These are phyloP conservation scores for Drosophila bocqueti DNA, from an alignment of 1,140 invertebrate species.

Conservation along the genomic window DNA sequence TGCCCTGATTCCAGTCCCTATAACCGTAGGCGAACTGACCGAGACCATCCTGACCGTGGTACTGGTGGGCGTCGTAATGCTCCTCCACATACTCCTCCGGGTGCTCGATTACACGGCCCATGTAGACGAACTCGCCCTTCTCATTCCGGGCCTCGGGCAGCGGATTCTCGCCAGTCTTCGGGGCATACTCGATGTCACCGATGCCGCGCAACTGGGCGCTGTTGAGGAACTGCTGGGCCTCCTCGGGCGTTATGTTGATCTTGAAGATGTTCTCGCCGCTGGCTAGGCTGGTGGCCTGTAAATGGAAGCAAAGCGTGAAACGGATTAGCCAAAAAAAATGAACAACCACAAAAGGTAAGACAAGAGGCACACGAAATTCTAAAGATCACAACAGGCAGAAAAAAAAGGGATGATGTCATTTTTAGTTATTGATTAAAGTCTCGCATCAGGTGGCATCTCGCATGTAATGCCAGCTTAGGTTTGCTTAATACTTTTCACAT, in stretches of 20 bases:
- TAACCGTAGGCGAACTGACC: constrained; percentile 89
- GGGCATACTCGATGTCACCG: constrained; percentile 85
- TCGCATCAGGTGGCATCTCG: constrained; percentile 2
- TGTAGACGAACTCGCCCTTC: constrained; percentile 87
- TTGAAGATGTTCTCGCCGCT: constrained; percentile 85
- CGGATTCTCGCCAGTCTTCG: constrained; percentile 85
- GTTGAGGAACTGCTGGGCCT: constrained; percentile 87
- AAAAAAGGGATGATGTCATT: constrained; percentile 41
- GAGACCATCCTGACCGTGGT: constrained; percentile 88
- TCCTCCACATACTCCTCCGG: constrained; percentile 89
- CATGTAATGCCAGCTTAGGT: constrained; percentile 30
- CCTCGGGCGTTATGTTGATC: constrained; percentile 87
- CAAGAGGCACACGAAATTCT: constrained; percentile 10
- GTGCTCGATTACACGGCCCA: constrained; percentile 87
- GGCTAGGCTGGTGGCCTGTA: constrained; percentile 58
- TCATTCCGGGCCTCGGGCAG: constrained; percentile 85
- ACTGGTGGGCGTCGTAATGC: constrained; percentile 88
- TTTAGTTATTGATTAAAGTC: constrained; percentile 35
- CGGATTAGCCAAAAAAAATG: neutral
- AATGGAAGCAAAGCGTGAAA: constrained; percentile 20
- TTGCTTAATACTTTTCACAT: constrained; percentile 42
- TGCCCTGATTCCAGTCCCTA: constrained; percentile 88
- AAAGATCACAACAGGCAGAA: constrained; percentile 22
- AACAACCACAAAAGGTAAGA: neutral
- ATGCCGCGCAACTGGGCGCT: constrained; percentile 71